Conservation (phyloP, 1,140 invertebrate species). For the Tetragonula clypearis region DNA sequence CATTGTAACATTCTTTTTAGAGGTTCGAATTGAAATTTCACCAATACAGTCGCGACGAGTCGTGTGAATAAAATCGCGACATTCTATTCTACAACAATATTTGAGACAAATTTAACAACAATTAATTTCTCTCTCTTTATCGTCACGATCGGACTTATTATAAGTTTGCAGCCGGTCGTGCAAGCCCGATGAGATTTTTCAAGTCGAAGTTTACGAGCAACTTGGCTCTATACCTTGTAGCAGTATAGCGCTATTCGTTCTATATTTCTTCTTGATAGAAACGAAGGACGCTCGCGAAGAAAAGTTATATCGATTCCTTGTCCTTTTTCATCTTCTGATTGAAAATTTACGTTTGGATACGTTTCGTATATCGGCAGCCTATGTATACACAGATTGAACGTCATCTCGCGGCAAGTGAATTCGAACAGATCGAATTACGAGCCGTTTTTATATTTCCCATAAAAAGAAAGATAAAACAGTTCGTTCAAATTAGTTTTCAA, state of each 20-base stretch:
- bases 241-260: slow-evolving; percentile 1
- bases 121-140: not conserved
- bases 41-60: no score
- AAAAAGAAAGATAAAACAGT: no score
- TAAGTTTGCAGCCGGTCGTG: slow-evolving; percentile 37
- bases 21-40: no score
- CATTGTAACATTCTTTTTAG: no score
- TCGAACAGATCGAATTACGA: no score
- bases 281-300: not conserved
- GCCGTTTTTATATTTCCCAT: no score
- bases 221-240: not conserved
- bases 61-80: not conserved
- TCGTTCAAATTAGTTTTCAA: no score
- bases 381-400: no score
- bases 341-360: not conserved
- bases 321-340: not conserved
- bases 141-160: slow-evolving; percentile 47
- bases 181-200: slow-evolving; percentile 53
- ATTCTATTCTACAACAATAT: no score
- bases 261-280: slow-evolving; percentile 23
- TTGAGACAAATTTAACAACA: not conserved
- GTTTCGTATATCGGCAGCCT: no score
- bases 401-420: no score
- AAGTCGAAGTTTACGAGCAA: slow-evolving; percentile 49
- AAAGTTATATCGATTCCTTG: slow-evolving; percentile 21